These are phyloP conservation scores for Conger conger DNA, from an alignment of 2,113 vertebrate species.

Conservation along the genomic window DNA sequence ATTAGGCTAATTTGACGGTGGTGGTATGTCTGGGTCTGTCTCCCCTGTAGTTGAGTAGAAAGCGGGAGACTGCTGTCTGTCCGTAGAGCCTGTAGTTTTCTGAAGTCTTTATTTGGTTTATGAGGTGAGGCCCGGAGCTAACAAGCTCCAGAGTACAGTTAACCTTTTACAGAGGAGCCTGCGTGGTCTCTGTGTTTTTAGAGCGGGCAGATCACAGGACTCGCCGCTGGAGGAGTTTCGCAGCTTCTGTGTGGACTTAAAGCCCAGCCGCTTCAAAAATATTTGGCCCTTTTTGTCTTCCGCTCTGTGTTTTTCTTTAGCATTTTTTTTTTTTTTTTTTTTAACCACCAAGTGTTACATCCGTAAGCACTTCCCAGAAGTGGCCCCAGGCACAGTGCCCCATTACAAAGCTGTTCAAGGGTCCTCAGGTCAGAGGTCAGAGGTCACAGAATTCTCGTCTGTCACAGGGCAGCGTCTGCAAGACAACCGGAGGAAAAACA, in stretches of 20 bases:
- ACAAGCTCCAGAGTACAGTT: conserved; percentile 4
- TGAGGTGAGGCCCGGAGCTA: not conserved
- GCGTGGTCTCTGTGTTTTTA: not conserved
- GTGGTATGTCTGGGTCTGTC: not conserved
- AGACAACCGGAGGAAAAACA: not conserved
- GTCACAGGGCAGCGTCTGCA: not conserved
- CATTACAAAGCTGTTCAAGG: not conserved
- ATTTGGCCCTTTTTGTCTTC: not conserved
- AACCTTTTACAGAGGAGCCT: not conserved
- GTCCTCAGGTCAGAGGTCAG: not conserved
- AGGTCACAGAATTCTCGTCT: not conserved
- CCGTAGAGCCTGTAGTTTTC: not conserved
- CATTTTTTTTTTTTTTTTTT: not conserved
- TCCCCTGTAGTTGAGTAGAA: not conserved
- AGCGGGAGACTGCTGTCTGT: not conserved
- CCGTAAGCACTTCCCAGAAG: not conserved
- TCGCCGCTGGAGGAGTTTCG: not conserved
- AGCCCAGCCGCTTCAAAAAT: not conserved
- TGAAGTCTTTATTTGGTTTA: conserved; percentile 5
- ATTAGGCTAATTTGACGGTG: not conserved
- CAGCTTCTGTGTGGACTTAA: not conserved
- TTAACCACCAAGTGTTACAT: not conserved
- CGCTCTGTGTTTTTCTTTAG: no score
- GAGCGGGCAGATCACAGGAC: not conserved
- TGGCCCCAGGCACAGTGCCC: not conserved